Evolutionary conservation across 2,113 vertebrate genomes (phyloP).

Genomic region (Labeo catla): DNA sequence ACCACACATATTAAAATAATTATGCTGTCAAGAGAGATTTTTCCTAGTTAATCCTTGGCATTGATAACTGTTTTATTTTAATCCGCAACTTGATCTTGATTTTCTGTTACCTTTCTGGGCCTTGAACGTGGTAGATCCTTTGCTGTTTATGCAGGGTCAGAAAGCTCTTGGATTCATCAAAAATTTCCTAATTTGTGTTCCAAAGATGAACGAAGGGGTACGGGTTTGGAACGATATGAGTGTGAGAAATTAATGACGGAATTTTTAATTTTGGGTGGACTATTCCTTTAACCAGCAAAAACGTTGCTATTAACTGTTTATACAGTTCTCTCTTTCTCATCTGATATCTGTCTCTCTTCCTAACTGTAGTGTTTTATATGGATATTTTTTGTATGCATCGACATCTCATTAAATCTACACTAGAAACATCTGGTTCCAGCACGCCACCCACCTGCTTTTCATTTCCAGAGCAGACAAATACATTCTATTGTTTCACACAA

Average conservation of each 20-base stretch:
- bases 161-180: no score
- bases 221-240: no score
- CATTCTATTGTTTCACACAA: slow-evolving; percentile 67
- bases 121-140: no score
- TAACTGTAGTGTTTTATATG: neutral
- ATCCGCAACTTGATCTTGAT: neutral
- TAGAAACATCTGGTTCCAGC: slow-evolving; percentile 70
- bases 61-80: neutral
- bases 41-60: neutral
- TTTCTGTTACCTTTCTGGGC: slow-evolving; percentile 16
- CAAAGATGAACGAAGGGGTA: no score
- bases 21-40: neutral
- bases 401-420: slow-evolving; percentile 68
- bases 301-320: neutral
- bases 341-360: neutral
- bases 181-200: no score
- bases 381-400: neutral
- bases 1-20: slow-evolving; percentile 1
- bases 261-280: no score
- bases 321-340: neutral
- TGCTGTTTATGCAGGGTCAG: no score
- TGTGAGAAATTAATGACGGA: no score
- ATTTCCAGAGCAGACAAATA: slow-evolving; percentile 64
- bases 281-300: neutral
- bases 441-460: slow-evolving; percentile 78